These are phyloP conservation scores for Oryzias sinensis DNA, from an alignment of 2,797 vertebrate species.

Conservation along the genomic window DNA sequence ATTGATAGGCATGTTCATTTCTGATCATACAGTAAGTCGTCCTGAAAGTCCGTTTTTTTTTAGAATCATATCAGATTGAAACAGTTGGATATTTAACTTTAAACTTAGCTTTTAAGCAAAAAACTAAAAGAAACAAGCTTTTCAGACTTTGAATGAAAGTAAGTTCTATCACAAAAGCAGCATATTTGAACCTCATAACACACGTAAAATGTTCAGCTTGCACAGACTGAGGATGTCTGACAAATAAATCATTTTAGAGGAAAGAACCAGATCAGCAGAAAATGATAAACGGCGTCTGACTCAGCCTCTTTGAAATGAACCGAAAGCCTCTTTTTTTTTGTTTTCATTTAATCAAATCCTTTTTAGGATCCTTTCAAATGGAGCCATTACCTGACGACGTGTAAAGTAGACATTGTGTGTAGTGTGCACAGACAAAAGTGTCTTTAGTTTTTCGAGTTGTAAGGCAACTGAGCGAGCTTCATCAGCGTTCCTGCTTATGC, in stretches of 20 bases:
- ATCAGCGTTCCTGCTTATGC: slow-evolving; percentile 39
- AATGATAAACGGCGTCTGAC: slow-evolving; percentile 18
- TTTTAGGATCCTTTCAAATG: not conserved
- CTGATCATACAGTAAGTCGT: too few species aligned
- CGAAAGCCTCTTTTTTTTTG: slow-evolving; percentile 1
- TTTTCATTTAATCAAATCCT: too few species aligned
- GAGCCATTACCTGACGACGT: slow-evolving; percentile 28
- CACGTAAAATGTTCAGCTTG: too few species aligned
- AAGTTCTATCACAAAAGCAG: too few species aligned
- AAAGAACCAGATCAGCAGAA: slow-evolving; percentile 25
- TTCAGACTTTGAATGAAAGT: too few species aligned
- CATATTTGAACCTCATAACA: too few species aligned
- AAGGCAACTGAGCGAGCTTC: slow-evolving; percentile 38
- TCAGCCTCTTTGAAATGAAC: slow-evolving; percentile 25
- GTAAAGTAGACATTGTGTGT: slow-evolving; percentile 24
- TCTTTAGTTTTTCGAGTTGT: slow-evolving; percentile 53
- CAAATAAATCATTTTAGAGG: slow-evolving; percentile 18
- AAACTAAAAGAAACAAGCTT: too few species aligned
- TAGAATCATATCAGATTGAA: too few species aligned
- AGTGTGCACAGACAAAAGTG: slow-evolving; percentile 22
- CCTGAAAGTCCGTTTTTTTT: too few species aligned
- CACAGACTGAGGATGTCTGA: slow-evolving; percentile 11
- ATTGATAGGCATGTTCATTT: too few species aligned
- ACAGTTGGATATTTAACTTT: too few species aligned
- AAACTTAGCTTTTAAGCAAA: too few species aligned